Evolutionary conservation across 1,140 invertebrate genomes (phyloP).

Genomic region (Pinna nobilis): DNA sequence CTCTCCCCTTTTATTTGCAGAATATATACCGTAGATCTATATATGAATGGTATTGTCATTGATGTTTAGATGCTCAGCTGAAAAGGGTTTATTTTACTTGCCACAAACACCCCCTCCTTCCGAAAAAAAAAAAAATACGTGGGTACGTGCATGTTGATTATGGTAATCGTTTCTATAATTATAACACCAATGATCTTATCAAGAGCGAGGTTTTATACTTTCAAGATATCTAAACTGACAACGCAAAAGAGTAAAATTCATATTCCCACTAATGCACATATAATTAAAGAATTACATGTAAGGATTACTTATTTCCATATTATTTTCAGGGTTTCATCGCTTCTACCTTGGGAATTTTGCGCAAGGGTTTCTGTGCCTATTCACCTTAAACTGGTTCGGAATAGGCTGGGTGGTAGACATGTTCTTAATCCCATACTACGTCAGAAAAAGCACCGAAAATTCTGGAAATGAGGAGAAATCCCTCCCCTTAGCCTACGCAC

Average conservation of each 20-base stretch:
- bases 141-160: background rate
- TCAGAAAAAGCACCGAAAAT: slow-evolving; percentile 47
- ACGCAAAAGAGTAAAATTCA: background rate
- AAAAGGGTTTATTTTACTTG: no score
- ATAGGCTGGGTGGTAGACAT: slow-evolving; percentile 51
- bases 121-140: no score
- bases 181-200: background rate
- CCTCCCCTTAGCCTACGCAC: slow-evolving; percentile 33
- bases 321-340: slow-evolving; percentile 58
- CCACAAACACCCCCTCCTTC: no score
- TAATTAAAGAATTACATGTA: background rate
- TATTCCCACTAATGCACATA: background rate
- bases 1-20: no score
- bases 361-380: slow-evolving; percentile 53
- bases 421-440: slow-evolving; percentile 50
- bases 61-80: no score
- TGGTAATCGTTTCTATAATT: background rate
- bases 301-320: background rate
- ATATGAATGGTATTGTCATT: no score
- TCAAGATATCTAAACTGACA: background rate
- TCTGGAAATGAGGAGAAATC: slow-evolving; percentile 11
- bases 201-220: no score
- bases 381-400: slow-evolving; percentile 57
- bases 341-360: slow-evolving; percentile 55
- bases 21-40: no score